These are phyloP conservation scores for Caenorhabditis becei DNA, from an alignment of 2,888 invertebrate genomes.

Conservation along the genomic window DNA sequence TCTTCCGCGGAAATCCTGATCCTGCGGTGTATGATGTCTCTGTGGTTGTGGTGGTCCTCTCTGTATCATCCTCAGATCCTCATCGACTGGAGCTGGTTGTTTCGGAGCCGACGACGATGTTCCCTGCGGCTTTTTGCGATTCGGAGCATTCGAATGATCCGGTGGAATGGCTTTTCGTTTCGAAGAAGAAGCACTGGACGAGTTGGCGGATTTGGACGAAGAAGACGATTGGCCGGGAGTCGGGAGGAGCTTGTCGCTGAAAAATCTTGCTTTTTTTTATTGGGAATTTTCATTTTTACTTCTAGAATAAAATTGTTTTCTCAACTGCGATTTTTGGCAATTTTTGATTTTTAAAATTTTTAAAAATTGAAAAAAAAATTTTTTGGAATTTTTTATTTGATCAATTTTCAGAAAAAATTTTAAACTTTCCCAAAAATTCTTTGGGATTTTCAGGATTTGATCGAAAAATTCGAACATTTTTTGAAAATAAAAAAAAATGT, in stretches of 20 bases:
- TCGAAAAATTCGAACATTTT: background rate
- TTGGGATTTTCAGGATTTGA: no score
- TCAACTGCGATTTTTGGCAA: background rate
- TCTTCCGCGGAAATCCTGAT: slow-evolving; percentile 32
- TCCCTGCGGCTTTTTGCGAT: slow-evolving; percentile 33
- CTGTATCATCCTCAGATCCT: slow-evolving; percentile 36
- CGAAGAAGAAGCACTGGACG: slow-evolving; percentile 3
- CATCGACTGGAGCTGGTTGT: slow-evolving; percentile 22
- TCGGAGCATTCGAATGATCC: slow-evolving; percentile 41
- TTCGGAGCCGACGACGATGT: background rate
- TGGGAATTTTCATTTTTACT: background rate
- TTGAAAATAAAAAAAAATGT: background rate
- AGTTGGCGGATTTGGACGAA: background rate
- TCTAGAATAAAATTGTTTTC: no score
- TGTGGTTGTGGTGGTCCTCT: background rate
- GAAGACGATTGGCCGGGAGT: background rate
- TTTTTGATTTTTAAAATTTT: background rate
- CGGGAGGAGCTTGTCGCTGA: slow-evolving; percentile 54
- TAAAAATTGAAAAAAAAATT: background rate
- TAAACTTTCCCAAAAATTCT: background rate
- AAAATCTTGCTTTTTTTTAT: no score
- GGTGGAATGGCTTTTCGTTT: slow-evolving; percentile 27
- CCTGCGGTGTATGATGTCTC: slow-evolving; percentile 5
- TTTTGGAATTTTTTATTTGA: background rate
- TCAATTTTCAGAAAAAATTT: background rate